A percentile compares a stretch with the other conserved stretches of the same genome.
These are phyloP conservation scores for Buathra laborator DNA, from an alignment of 2,888 invertebrate genomes.

Conservation along the genomic window DNA sequence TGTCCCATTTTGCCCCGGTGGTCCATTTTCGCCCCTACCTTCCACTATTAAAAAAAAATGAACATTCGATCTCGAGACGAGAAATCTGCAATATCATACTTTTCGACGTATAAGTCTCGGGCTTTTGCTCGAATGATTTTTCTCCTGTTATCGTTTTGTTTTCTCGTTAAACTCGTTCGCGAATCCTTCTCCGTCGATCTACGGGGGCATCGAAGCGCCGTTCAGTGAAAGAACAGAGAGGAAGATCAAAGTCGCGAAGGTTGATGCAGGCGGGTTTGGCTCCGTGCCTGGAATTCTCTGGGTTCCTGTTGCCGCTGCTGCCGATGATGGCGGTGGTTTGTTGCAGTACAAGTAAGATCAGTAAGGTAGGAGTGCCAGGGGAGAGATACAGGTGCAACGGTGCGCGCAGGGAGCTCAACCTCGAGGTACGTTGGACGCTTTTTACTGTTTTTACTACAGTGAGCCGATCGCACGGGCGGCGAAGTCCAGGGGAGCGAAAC, in stretches of 20 bases:
- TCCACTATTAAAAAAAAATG: too few species aligned
- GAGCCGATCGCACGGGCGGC: slow-evolving; percentile 42
- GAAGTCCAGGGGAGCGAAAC: slow-evolving; percentile 51
- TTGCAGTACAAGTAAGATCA: slow-evolving; percentile 71
- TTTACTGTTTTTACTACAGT: slow-evolving; percentile 73
- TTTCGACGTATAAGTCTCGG: neutral
- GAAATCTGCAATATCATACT: slow-evolving; percentile 45
- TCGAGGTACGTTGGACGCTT: slow-evolving; percentile 65
- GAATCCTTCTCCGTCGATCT: slow-evolving; percentile 24
- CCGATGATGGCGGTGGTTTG: slow-evolving; percentile 35
- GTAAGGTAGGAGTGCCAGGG: slow-evolving; percentile 78
- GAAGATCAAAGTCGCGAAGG: slow-evolving; percentile 50
- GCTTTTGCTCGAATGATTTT: slow-evolving; percentile 37
- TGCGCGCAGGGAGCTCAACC: slow-evolving; percentile 69
- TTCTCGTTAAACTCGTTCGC: slow-evolving; percentile 44
- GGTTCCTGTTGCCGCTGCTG: slow-evolving; percentile 44
- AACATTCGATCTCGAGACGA: neutral
- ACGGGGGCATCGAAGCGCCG: slow-evolving; percentile 1
- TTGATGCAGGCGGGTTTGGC: slow-evolving; percentile 48
- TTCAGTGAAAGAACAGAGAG: slow-evolving; percentile 22
- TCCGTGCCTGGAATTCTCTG: slow-evolving; percentile 61
- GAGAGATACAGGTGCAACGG: slow-evolving; percentile 78
- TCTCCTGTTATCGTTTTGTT: slow-evolving; percentile 36
- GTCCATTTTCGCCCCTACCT: too few species aligned
- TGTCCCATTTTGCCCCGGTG: too few species aligned